Percentiles rank a stretch among this genome's conserved stretches.
These are phyloP conservation scores for Chamaetylas fuelleborni DNA, from an alignment of 2,113 vertebrate species.

Conservation along the genomic window DNA sequence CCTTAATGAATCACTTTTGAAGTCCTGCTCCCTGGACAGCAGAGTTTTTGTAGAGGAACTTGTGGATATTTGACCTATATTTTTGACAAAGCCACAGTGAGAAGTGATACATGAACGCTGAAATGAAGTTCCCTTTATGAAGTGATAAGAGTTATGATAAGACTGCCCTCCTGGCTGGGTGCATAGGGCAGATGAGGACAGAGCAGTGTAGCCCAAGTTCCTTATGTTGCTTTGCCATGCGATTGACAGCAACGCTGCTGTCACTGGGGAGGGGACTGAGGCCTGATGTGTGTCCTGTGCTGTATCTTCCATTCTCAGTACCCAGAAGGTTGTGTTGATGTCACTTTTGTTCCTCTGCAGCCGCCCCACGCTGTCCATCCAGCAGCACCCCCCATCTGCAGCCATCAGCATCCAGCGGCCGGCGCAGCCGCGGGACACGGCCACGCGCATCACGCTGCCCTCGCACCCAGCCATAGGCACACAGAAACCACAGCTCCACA, in stretches of 20 bases:
- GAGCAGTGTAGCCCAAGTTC: not conserved
- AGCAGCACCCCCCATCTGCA: constrained; percentile 83
- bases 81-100: not conserved
- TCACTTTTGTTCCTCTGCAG: constrained; percentile 39
- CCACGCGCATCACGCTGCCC: constrained; percentile 88
- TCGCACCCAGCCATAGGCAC: constrained; percentile 89
- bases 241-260: not conserved
- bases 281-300: not conserved
- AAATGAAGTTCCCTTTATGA: not conserved
- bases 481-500: constrained; percentile 89
- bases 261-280: not conserved
- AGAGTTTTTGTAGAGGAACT: not conserved
- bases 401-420: constrained; percentile 92
- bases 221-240: accelerated
- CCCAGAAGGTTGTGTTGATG: not conserved
- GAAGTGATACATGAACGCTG: not conserved
- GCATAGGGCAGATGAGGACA: not conserved
- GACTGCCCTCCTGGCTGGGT: not conserved
- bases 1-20: not conserved
- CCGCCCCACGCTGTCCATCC: constrained; percentile 88
- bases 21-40: not conserved
- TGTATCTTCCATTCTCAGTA: accelerated
- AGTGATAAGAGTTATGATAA: not conserved
- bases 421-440: constrained; percentile 82
- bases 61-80: not conserved